These are phyloP conservation scores for Callionymus lyra DNA, from an alignment of 2,113 vertebrate species.

Conservation along the genomic window DNA sequence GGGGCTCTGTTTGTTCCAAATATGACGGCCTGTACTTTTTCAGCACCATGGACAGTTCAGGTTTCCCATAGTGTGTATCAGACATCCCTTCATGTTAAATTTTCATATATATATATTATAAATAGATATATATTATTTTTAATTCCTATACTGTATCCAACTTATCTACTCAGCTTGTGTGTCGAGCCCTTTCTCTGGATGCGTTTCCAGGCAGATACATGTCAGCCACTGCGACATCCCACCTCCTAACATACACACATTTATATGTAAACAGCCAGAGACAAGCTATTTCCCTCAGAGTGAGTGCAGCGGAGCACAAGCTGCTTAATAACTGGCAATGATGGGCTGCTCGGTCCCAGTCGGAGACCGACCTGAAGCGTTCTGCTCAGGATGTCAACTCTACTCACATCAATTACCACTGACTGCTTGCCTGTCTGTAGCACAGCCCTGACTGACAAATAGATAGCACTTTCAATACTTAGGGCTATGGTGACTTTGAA, in stretches of 20 bases:
- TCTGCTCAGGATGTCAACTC: constrained; percentile 63
- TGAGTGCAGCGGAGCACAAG: constrained; percentile 54
- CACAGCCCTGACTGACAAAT: constrained; percentile 48
- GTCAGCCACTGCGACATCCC: constrained; percentile 5
- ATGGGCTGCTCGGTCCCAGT: constrained; percentile 64
- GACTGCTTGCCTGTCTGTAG: constrained; percentile 44
- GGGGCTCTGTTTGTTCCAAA: constrained; percentile 14
- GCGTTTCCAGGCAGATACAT: background rate
- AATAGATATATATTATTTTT: too few species aligned
- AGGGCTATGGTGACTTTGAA: constrained; percentile 41
- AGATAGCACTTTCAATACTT: constrained; percentile 39
- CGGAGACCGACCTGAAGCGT: constrained; percentile 63
- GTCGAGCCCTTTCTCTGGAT: too few species aligned
- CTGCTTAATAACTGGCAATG: constrained; percentile 69
- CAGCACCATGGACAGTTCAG: constrained; percentile 42
- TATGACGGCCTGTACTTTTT: background rate
- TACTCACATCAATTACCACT: constrained; percentile 63
- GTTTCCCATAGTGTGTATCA: too few species aligned
- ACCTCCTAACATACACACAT: constrained; percentile 29
- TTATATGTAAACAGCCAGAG: constrained; percentile 49
- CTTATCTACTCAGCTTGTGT: background rate
- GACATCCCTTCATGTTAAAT: too few species aligned
- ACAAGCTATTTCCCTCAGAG: constrained; percentile 43
- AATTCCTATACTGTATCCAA: background rate
- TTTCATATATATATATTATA: too few species aligned